Base-by-base conservation (phyloP, 2,888 invertebrate genomes). In the Gnatocerus cornutus region DNA sequence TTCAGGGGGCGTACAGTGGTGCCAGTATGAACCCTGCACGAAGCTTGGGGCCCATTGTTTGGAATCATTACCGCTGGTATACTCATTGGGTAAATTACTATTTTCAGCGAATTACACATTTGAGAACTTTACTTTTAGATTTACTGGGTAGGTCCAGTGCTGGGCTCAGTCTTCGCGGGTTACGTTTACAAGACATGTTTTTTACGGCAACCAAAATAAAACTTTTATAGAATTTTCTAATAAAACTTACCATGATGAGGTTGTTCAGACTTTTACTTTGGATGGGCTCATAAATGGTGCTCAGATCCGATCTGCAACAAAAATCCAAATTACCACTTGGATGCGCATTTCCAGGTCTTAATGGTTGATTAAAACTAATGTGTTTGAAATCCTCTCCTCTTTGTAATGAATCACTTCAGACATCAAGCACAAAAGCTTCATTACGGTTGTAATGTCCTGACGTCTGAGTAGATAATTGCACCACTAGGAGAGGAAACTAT, bases 11-110 rank as follows among this genome's bases (percentile, higher is more conserved):
- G 1, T 90, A 88, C 78, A 90, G 90, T 2, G 90, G 91, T 0
- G 89, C 90, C 55, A 90, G 90, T 67, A 90, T 92, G 90, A 92
- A 92, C 80, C 91, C 92, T 0, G 91, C 89, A 0, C 85, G 92
- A 72, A 88, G 87, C 6, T 87, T 94, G 16, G 94, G 88, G 0
- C 93, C 94, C 0, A 92, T 93, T 0, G 74, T 93, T 3, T 90
- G 91, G 88, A 90, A 90, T 10, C 87, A 87, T 7, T 43, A 43
- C 3, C 84, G 87, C 37, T 93, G 91, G 88, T 72, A 80, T 0
- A 77, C 84, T n/a, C 93, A 93, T 67, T 94, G 93, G 93, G 85
- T 90, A 78, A 85, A 85, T 76, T 30, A 46, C 50, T 64, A 27
- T 41, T 7, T 41, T 10, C n/a, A n/a, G n/a, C n/a, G n/a, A n/a